Percentiles rank a stretch among this genome's conserved stretches.
Evolutionary conservation across 2,888 invertebrate genomes (phyloP).

Genomic region (Lasioglossum figueresi): DNA sequence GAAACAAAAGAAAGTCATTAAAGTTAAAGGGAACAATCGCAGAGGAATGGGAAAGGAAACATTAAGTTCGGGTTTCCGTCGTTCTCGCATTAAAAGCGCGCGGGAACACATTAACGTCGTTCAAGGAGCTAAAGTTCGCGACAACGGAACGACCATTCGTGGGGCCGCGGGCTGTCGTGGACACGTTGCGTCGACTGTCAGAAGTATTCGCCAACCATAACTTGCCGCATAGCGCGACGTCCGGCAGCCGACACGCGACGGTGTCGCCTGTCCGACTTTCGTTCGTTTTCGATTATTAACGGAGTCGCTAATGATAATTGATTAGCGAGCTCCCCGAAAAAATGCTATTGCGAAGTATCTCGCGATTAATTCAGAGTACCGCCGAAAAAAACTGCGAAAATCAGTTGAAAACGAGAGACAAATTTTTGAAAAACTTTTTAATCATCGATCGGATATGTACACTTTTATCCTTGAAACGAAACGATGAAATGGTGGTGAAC

Average conservation of each 20-base stretch:
- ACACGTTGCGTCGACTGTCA: slow-evolving; percentile 56
- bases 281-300: slow-evolving; percentile 63
- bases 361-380: neutral
- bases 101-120: slow-evolving; percentile 27
- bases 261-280: slow-evolving; percentile 46
- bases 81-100: slow-evolving; percentile 22
- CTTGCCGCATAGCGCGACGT: slow-evolving; percentile 52
- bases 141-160: slow-evolving; percentile 7
- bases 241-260: slow-evolving; percentile 29
- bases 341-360: neutral
- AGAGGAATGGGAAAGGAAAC: neutral
- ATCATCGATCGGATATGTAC: no score
- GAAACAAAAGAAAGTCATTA: neutral
- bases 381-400: neutral
- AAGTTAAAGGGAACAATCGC: neutral
- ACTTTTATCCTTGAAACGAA: no score
- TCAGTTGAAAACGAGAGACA: neutral
- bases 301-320: slow-evolving; percentile 63
- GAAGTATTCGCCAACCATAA: slow-evolving; percentile 63
- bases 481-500: neutral
- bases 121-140: slow-evolving; percentile 39
- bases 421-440: no score
- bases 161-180: slow-evolving; percentile 23
- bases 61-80: neutral
- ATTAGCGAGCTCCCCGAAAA: slow-evolving; percentile 36